Evolutionary conservation across 2,888 invertebrate genomes (phyloP), one percentile per base, ranked within the genome.

Genomic region (Metallyticus violacea): DNA sequence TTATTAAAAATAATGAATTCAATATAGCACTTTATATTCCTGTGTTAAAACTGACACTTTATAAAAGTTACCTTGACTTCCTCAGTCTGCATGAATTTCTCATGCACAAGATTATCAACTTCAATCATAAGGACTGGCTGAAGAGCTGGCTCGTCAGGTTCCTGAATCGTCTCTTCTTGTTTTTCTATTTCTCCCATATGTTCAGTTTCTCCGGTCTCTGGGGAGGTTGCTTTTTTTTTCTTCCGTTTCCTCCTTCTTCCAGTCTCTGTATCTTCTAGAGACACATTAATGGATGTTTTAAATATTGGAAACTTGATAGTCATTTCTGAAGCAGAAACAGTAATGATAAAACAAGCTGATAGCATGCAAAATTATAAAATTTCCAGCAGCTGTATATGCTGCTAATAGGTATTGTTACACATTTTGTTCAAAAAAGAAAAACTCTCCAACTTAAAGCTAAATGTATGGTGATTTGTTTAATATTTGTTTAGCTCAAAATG

Each of bases 21-120:
- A n/a, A n/a, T n/a, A n/a, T n/a, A n/a, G n/a, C n/a, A n/a, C n/a
- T n/a, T n/a, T n/a, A n/a, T n/a, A n/a, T n/a, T n/a, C n/a, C n/a
- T n/a, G n/a, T n/a, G n/a, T n/a, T n/a, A n/a, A n/a, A n/a, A n/a
- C n/a, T n/a, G n/a, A n/a, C n/a, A n/a, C n/a, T n/a, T n/a, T n/a
- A n/a, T n/a, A n/a, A n/a, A n/a, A n/a, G 26, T 89, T 89, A 95
- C 95, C 93, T 99, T 99, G 22, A 99, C 96, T 93, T 99, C 99
- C 91, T 98, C 98, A 0, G 97, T 98, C 91, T 96, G 96, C 89
- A 96, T 94, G 91, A 97, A 99, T 89, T 97, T 96, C 88, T 98
- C 96, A 90, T 98, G 97, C 86, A 95, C 94, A 85, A 99, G 92
- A 93, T 99, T 99, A 91, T 98, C 98, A 27, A 98, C 97, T 92